These are phyloP conservation scores for Diploscapter pachys DNA, from an alignment of 1,140 invertebrate genomes.

Conservation along the genomic window DNA sequence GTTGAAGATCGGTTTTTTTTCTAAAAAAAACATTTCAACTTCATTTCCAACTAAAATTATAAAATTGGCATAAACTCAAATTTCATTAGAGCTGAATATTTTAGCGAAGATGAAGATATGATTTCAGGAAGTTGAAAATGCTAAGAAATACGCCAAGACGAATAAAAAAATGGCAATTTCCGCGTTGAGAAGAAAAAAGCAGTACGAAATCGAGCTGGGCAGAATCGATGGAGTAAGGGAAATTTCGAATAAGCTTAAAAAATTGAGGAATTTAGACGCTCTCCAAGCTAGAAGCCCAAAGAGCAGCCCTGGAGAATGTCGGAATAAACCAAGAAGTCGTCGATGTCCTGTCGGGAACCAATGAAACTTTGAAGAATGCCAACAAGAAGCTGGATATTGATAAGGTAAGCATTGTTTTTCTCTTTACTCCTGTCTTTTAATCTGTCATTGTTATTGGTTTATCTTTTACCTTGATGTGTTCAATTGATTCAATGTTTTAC, in stretches of 20 bases:
- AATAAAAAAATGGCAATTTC: constrained; percentile 94
- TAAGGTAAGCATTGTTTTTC: constrained; percentile 19
- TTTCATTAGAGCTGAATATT: too few relatives aligned
- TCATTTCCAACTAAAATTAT: too few relatives aligned
- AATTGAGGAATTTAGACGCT: constrained; percentile 66
- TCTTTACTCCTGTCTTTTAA: neutral
- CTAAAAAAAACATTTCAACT: too few relatives aligned
- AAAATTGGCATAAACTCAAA: too few relatives aligned
- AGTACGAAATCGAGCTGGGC: constrained; percentile 89
- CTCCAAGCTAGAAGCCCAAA: constrained; percentile 79
- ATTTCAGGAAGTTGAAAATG: constrained; percentile 71
- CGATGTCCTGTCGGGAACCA: constrained; percentile 91
- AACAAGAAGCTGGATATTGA: constrained; percentile 79
- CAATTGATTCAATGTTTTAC: neutral
- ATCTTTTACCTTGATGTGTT: too few relatives aligned
- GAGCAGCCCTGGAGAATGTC: constrained; percentile 92
- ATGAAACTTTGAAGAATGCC: constrained; percentile 87
- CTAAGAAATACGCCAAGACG: constrained; percentile 87
- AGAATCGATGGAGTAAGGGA: constrained; percentile 87
- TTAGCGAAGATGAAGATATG: too few relatives aligned
- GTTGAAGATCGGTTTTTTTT: constrained; percentile 13
- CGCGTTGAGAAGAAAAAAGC: constrained; percentile 95
- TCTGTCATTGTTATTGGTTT: too few relatives aligned
- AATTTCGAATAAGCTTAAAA: constrained; percentile 4
- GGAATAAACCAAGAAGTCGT: constrained; percentile 95